Percentiles rank a stretch among this genome's conserved stretches.
These are phyloP conservation scores for Drosophila anomalata DNA, from an alignment of 2,888 invertebrate genomes.

Conservation along the genomic window DNA sequence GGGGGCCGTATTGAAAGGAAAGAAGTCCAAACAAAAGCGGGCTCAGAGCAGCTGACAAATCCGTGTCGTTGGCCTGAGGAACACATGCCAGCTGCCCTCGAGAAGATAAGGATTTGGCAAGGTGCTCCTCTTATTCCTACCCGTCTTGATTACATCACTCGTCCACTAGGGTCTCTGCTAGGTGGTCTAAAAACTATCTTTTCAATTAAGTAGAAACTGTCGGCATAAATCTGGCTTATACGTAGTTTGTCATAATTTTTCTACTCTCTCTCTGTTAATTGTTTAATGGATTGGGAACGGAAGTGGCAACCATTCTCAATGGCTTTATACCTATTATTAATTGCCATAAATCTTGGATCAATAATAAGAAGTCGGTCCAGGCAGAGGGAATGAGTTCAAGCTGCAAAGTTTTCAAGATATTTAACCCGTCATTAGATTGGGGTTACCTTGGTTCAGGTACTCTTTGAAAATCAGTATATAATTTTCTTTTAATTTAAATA, in stretches of 20 bases:
- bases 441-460: conserved; percentile 1
- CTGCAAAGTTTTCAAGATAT: conserved; percentile 55
- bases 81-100: conserved; percentile 58
- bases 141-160: conserved; percentile 63
- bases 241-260: conserved; percentile 69
- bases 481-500: no score
- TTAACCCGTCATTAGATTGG: conserved; percentile 36
- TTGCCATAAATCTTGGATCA: conserved; percentile 83
- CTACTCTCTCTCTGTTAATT: conserved; percentile 55
- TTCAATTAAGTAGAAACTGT: conserved; percentile 14
- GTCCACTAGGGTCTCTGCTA: conserved; percentile 21
- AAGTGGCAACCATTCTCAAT: conserved; percentile 51
- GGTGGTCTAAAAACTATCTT: conserved; percentile 59
- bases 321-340: conserved; percentile 81
- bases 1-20: conserved; percentile 13
- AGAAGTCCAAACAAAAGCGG: conserved; percentile 57
- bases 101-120: conserved; percentile 62
- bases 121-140: conserved; percentile 47
- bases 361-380: conserved; percentile 48
- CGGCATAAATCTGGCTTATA: conserved; percentile 68
- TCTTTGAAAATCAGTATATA: no score
- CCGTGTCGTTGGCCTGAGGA: conserved; percentile 27
- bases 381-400: conserved; percentile 57
- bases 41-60: conserved; percentile 63
- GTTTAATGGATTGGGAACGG: conserved; percentile 64